Evolutionary conservation across 2,113 vertebrate genomes (phyloP), one percentile per base, ranked within the genome.

Genomic region (Siniperca knerii): DNA sequence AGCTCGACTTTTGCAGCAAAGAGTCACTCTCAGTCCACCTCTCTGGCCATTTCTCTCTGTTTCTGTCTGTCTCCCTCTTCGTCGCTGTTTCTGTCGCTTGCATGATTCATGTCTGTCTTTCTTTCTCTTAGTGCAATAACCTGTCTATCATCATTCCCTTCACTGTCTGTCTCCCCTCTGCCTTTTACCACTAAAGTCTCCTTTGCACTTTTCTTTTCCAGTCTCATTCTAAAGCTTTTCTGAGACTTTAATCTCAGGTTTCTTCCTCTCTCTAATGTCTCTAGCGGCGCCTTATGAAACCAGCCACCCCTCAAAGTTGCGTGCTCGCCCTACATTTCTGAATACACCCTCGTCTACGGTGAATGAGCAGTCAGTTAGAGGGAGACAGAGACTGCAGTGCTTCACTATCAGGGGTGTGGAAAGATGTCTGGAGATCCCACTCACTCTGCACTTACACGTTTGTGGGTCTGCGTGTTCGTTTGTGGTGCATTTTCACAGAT

Each of bases 301-400:
- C 87, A 82, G 77, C 84, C 77, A 9, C 75, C 87, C 79, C 79
- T 88, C 77, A 40, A 84, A 90, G 73, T 85, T 84, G 69, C 18
- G 11, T n/a, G 58, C 62, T 71, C 72, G 89, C 78, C 91, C 91
- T 90, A 92, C 91, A 91, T 92, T 90, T 90, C 71, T 85, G 77
- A 81, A 75, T 25, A 71, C 74, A 77, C 77, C 58, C 89, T 82
- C 25, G 25, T 83, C 78, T 82, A 35, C 13, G 50, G 62, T 91
- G 90, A 91, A 79, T 85, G 82, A 89, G 75, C 85, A 84, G 75
- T 70, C 64, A 65, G 65, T 81, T n/a, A 58, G 40, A 73, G 46
- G 42, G 52, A 83, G 84, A 90, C 79, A 55, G 81, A 87, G 61
- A 83, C 88, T 90, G 88, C 88, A 81, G 89, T 81, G 81, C 88